Percentiles rank a stretch among this genome's conserved stretches.
These are phyloP conservation scores for Epirrhoe tristata DNA, from an alignment of 2,888 invertebrate species.

Conservation along the genomic window DNA sequence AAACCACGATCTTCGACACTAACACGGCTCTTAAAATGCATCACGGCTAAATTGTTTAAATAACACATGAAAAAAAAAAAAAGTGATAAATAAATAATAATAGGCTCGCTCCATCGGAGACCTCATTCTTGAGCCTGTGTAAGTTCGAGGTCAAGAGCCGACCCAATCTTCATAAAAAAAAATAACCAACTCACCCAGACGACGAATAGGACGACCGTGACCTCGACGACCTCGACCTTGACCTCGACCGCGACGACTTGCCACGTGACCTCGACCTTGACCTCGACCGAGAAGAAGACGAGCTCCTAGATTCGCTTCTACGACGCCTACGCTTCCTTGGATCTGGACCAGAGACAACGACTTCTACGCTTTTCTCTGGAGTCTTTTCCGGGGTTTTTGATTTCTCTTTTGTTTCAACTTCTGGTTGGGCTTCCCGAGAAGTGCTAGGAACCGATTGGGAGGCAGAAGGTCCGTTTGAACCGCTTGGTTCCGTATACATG, in stretches of 20 bases:
- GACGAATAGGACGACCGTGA: conserved; percentile 74
- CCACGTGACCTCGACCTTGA: conserved; percentile 61
- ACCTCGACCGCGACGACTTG: conserved; percentile 63
- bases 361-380: conserved; percentile 38
- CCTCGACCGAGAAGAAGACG: conserved; percentile 59
- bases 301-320: conserved; percentile 58
- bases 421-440: conserved; percentile 9
- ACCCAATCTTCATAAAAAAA: too few relatives aligned
- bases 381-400: conserved; percentile 44
- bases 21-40: too few relatives aligned
- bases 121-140: too few relatives aligned
- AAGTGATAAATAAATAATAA: too few relatives aligned
- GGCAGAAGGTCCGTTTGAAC: conserved; percentile 8
- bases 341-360: conserved; percentile 40
- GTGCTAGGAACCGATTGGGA: conserved; percentile 10
- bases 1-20: too few relatives aligned
- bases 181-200: conserved; percentile 71
- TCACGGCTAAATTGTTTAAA: too few relatives aligned
- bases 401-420: conserved; percentile 22
- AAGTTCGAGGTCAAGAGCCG: too few relatives aligned
- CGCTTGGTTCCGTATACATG: background rate
- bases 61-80: too few relatives aligned
- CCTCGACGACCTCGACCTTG: conserved; percentile 44
- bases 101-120: too few relatives aligned
- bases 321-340: conserved; percentile 57